Base-by-base conservation (phyloP, 2,888 invertebrate genomes). In the Epistrophe eligans region DNA sequence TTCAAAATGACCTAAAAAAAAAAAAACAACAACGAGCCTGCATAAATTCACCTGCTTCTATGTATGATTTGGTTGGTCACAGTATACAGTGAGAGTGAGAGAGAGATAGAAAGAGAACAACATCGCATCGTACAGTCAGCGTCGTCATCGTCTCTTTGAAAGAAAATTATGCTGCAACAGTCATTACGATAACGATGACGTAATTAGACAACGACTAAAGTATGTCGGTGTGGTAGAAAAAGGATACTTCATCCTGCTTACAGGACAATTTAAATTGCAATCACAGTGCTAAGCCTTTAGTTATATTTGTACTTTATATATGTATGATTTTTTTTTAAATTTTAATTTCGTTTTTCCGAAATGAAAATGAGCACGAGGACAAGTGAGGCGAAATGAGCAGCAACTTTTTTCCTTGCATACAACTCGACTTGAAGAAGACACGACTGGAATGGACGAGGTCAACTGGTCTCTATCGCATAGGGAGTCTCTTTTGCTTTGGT, bases 181-280 rank as follows among this genome's bases (percentile, higher is more conserved):
- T 87, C 87, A 87, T 87, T 87, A 87, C 79, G 70, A 79, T 88
- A 84, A 88, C 88, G 88, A 88, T 88, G 88, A 88, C 84, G 84
- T 88, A 88, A 88, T 88, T 88, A 88, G 88, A 88, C 84, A 83
- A 72, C 58, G 55, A 77, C 62, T 64, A 50, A 40, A 11, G 48
- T 55, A 57, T 57, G 43, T 28, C 13, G 57, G 35, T 71, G 58
- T 55, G 73, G 60, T 66, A 32, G 62, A 45, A n/a, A 64, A 80
- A 55, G 60, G 35, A 66, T 52, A 48, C 67, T 45, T 71, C 35
- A 67, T 62, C 70, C 50, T 70, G 62, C 62, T 76, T 73, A 43
- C 58, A 67, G 81, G 81, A 84, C 81, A 84, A 70, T 77, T 82
- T 87, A 83, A 87, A 83, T 83, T 87, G 87, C 87, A 82, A 87